These are phyloP conservation scores for Stegana nigrithorax DNA, from an alignment of 2,888 invertebrate species.

Conservation along the genomic window DNA sequence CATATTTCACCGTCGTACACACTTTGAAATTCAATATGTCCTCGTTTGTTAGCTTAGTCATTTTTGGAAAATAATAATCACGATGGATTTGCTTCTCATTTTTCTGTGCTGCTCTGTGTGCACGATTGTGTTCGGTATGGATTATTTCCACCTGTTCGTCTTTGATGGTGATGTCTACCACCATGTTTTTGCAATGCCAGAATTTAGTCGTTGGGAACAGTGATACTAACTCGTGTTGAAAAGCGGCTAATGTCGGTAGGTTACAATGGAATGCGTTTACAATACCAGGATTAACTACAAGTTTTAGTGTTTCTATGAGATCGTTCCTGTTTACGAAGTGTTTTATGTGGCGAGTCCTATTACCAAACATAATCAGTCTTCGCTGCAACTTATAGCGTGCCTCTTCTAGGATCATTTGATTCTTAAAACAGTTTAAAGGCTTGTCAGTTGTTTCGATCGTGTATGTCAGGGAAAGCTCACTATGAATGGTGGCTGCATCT, in stretches of 20 bases:
- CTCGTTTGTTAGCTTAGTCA: not conserved
- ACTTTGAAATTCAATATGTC: not conserved
- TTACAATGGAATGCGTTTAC: not conserved
- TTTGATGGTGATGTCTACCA: not conserved
- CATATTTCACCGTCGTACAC: slow-evolving; percentile 4
- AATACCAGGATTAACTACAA: not conserved
- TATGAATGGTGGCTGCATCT: slow-evolving; percentile 16
- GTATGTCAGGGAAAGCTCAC: not conserved
- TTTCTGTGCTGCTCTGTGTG: not conserved
- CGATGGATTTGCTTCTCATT: not conserved
- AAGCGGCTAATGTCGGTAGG: not conserved
- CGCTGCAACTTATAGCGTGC: not conserved
- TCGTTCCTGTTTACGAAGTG: not conserved
- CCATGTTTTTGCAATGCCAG: not conserved
- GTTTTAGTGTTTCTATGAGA: not conserved
- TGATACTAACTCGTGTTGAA: not conserved
- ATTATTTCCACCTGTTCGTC: not conserved
- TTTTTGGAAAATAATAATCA: slow-evolving; percentile 9
- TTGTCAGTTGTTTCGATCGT: slow-evolving; percentile 2
- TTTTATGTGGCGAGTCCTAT: not conserved
- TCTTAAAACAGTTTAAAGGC: not conserved
- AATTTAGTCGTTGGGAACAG: slow-evolving; percentile 12
- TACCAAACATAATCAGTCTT: not conserved
- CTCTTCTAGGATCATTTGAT: not conserved
- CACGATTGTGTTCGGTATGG: not conserved